Evolutionary conservation across 2,888 invertebrate genomes (phyloP), one percentile per base, ranked within the genome.

Genomic region (Morpho deidamia): DNA sequence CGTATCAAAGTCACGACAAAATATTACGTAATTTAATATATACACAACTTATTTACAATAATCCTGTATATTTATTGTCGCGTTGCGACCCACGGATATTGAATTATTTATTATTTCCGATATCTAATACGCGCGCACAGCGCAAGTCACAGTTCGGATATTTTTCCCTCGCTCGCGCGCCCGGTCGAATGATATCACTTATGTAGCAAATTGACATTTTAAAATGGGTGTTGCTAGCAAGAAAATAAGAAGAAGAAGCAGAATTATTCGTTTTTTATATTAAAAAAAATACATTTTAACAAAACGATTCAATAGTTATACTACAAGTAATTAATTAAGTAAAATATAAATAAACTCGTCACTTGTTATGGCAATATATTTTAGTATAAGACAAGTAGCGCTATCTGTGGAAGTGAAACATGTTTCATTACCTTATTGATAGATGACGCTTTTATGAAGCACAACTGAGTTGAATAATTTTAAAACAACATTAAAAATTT

Each of bases 1-100:
- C 42, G 43, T 54, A 46, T 45, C 3, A 40, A 40, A 41, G 11
- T 51, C 51, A 43, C 44, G 42, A 33, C 39, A 14, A 43, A 42
- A 33, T 34, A 51, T 62, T 61, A 62, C 51, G 49, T 62, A 60
- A 62, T 51, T 42, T 48, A 51, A 58, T 49, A 50, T 44, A 55
- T 23, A 40, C 43, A 46, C 23, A 49, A 46, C 38, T 38, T 51
- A 45, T 40, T 42, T 50, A 41, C 11, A 40, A 44, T 23, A 10
- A 10, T 54, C 45, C 53, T 55, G 54, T 55, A 51, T 51, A 42
- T 51, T 56, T 56, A 60, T 55, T 54, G 52, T 60, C 60, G 54
- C 54, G 57, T 44, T 47, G 32, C 51, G 49, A 43, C 14, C 46
- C 57, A 37, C 48, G 47, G 54, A 38, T 11, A 47, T 40, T 47